Evolutionary conservation across 2,888 invertebrate genomes (phyloP), one percentile per base, ranked within the genome.

Genomic region (Apodemia mormo): DNA sequence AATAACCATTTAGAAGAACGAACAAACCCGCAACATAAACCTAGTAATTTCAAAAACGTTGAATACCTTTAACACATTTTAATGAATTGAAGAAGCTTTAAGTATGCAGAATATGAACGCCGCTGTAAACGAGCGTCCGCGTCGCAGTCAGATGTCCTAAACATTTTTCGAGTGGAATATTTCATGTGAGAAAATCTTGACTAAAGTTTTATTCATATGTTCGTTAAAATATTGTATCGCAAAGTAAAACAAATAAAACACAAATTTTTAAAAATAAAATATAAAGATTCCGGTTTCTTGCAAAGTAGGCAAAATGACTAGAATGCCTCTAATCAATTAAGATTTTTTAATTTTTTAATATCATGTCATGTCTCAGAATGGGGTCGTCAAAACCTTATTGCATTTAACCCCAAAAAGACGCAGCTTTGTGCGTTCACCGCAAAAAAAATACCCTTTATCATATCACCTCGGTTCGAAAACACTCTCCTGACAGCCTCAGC

Each of bases 161-260:
- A 74, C 73, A 75, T 76, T 76, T 75, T 72, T 71, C 75, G 70
- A 69, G 71, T 49, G 66, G 73, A 75, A 74, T 76, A 76, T 78
- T 75, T 70, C 76, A 75, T 74, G 72, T 76, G 75, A 73, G 75
- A 74, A 76, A 77, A 75, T 75, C 74, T 72, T 71, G 67, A 61
- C 70, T 73, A 71, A 75, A 75, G 72, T 81, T 80, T 80, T 79
- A 82, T 81, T 81, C 12, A 10, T 2, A 14, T 49, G 14, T 29
- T 14, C 40, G 29, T 43, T 43, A 33, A 40, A 43, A 40, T 40
- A 65, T 43, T 40, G 43, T 9, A 40, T n/a, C 40, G 22, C 64
- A 37, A 14, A 6, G 14, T 65, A 49, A 49, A 14, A 40, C 40
- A 40, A 8, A 8, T 40, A 40, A 40, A 7, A 40, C 7, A 40